phyloP scores from a whole-genome alignment of 2,888 invertebrate species.

The Leptinotarsa peninsularis region DNA sequence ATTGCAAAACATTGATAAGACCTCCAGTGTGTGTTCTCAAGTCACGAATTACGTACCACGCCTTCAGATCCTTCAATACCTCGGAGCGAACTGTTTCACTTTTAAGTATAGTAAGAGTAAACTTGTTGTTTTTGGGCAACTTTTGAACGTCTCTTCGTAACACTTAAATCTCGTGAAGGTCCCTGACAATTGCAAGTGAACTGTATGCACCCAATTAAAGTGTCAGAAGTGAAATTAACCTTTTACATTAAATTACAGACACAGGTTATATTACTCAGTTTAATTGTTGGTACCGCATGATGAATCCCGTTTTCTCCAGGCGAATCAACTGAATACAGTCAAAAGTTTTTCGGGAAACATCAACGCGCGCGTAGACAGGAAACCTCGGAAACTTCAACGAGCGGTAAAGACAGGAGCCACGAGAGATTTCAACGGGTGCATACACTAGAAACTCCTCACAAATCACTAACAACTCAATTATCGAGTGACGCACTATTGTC shows the following conservation, averaged over 20 bases:
- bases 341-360: neutral
- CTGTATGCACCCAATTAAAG: slow-evolving; percentile 42
- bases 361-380: neutral
- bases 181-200: slow-evolving; percentile 34
- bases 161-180: slow-evolving; percentile 41
- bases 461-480: slow-evolving; percentile 19
- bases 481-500: slow-evolving; percentile 8
- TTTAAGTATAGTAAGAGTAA: slow-evolving; percentile 41
- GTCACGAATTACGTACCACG: slow-evolving; percentile 44
- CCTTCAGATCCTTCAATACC: slow-evolving; percentile 43
- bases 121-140: slow-evolving; percentile 43
- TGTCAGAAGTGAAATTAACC: slow-evolving; percentile 40
- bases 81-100: slow-evolving; percentile 45
- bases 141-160: slow-evolving; percentile 42
- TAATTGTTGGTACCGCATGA: slow-evolving; percentile 28
- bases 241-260: slow-evolving; percentile 27
- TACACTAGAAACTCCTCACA: slow-evolving; percentile 31
- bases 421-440: slow-evolving; percentile 16
- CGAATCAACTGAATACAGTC: neutral
- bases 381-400: slow-evolving; percentile 25
- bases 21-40: slow-evolving; percentile 33
- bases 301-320: slow-evolving; percentile 14
- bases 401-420: slow-evolving; percentile 5
- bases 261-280: slow-evolving; percentile 34
- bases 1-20: slow-evolving; percentile 36